Percentiles rank a stretch among this genome's conserved stretches.
Conservation (phyloP, 2,113 vertebrate species). For the Entelurus aequoreus region DNA sequence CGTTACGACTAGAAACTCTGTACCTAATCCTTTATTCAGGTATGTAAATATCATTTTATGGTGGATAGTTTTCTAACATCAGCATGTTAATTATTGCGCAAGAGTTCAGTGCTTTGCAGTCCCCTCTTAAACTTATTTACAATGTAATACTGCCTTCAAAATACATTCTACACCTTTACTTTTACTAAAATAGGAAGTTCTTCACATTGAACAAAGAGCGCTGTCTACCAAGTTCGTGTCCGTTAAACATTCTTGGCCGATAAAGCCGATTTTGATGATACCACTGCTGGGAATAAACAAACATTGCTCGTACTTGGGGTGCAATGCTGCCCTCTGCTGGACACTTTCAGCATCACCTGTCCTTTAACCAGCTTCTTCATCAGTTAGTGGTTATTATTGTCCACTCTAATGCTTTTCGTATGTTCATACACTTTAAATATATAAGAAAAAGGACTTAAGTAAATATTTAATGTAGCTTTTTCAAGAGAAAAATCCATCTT, state of each 20-base stretch:
- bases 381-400: slow-evolving; percentile 2
- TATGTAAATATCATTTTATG: background rate
- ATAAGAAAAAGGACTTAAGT: slow-evolving; percentile 34
- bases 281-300: background rate
- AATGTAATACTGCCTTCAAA: background rate
- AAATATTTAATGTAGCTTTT: background rate
- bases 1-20: no score
- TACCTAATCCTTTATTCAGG: no score
- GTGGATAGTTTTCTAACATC: no score
- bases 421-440: slow-evolving; percentile 42
- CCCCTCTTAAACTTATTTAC: background rate
- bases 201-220: no score
- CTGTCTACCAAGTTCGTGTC: no score
- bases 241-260: no score
- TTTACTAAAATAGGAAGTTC: no score
- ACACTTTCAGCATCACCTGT: slow-evolving; percentile 3
- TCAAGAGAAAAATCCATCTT: slow-evolving; percentile 10
- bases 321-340: slow-evolving; percentile 42
- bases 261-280: background rate
- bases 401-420: slow-evolving; percentile 24
- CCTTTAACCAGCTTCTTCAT: background rate
- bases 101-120: background rate
- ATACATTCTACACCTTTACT: no score
- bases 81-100: background rate
- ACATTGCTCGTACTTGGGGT: slow-evolving; percentile 6